Conservation (phyloP, 2,113 vertebrate genomes). For the Talpa occidentalis region DNA sequence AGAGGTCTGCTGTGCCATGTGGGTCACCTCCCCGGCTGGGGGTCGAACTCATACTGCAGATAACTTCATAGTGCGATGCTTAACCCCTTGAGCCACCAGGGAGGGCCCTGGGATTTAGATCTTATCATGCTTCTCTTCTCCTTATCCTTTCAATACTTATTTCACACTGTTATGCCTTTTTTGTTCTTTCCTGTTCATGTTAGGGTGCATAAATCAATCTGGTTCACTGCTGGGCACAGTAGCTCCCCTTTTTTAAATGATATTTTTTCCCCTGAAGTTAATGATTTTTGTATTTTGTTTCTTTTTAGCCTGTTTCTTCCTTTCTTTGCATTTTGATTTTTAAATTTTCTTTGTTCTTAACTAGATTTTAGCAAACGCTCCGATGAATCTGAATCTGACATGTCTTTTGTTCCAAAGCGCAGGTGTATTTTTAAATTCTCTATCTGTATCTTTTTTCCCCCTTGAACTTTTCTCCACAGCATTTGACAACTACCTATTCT, state of each 20-base stretch:
- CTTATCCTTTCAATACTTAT: background rate
- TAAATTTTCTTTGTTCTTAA: background rate
- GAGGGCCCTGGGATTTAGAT: no score
- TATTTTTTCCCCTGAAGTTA: background rate
- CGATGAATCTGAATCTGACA: background rate
- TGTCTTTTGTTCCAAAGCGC: background rate
- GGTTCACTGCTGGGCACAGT: background rate
- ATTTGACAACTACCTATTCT: background rate
- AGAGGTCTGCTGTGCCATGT: no score
- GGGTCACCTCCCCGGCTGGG: no score
- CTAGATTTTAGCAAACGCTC: background rate
- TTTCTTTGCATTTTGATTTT: constrained; percentile 6
- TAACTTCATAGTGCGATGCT: no score
- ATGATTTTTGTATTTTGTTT: no score
- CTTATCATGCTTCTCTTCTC: background rate
- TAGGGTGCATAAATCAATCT: background rate
- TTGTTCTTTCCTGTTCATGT: background rate
- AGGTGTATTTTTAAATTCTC: background rate
- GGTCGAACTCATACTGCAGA: no score
- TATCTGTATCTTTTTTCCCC: background rate
- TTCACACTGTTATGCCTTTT: background rate
- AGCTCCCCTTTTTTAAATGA: background rate
- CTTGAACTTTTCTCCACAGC: background rate
- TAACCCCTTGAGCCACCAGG: no score
- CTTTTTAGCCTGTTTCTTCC: background rate